Percentiles rank a stretch among this genome's conserved stretches.
Conservation (phyloP, 2,888 invertebrate genomes). For the Koerneria pararmatus region DNA sequence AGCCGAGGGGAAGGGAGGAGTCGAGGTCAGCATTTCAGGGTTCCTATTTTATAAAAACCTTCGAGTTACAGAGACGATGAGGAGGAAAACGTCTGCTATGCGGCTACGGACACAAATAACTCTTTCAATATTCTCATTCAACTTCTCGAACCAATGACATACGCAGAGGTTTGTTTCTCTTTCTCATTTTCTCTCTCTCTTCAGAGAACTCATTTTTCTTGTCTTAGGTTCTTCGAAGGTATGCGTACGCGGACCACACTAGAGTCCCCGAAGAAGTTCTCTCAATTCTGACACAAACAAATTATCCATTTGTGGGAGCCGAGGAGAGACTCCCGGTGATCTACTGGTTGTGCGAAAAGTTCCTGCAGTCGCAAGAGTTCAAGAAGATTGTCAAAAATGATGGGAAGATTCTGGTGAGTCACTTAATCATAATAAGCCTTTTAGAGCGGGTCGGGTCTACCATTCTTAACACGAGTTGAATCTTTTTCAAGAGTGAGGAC, state of each 20-base stretch:
- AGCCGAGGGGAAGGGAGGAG: not conserved
- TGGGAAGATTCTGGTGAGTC: slow-evolving; percentile 39
- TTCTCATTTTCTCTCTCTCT: too few relatives aligned
- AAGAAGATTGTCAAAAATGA: slow-evolving; percentile 85
- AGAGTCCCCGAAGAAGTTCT: slow-evolving; percentile 36
- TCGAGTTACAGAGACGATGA: slow-evolving; percentile 81
- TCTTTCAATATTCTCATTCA: slow-evolving; percentile 88
- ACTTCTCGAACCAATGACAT: slow-evolving; percentile 88
- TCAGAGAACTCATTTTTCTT: too few relatives aligned
- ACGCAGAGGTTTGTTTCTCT: slow-evolving; percentile 78
- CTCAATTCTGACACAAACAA: too few relatives aligned
- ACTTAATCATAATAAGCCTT: not conserved
- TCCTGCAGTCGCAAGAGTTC: slow-evolving; percentile 85
- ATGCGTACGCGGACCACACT: slow-evolving; percentile 38
- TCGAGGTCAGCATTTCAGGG: too few relatives aligned
- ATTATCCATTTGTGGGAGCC: slow-evolving; percentile 79
- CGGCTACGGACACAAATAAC: slow-evolving; percentile 86
- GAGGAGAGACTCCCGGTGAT: slow-evolving; percentile 70
- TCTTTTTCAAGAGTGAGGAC: slow-evolving; percentile 62
- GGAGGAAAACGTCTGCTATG: slow-evolving; percentile 70
- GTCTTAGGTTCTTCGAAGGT: slow-evolving; percentile 40
- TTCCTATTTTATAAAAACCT: too few relatives aligned
- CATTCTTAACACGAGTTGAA: not conserved
- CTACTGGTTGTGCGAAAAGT: slow-evolving; percentile 85
- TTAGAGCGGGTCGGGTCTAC: too few relatives aligned